A percentile compares a stretch with the other conserved stretches of the same genome.
These are phyloP conservation scores for Sander vitreus DNA, from an alignment of 2,113 vertebrate genomes.

Conservation along the genomic window DNA sequence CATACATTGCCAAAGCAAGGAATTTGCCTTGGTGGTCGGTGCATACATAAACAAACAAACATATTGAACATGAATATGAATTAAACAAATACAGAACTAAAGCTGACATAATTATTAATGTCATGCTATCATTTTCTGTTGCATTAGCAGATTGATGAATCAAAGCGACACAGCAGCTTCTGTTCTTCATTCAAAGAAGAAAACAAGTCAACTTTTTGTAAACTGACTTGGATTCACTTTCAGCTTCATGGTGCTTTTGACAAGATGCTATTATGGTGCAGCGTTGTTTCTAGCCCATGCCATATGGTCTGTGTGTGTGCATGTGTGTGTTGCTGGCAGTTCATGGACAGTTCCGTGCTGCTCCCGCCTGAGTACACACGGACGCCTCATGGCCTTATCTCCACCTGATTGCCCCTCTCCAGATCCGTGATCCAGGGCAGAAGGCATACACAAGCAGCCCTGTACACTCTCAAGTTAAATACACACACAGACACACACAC, in stretches of 20 bases:
- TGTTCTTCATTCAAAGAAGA: slow-evolving; percentile 4
- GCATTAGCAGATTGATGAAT: background rate
- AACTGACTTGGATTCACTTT: background rate
- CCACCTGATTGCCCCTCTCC: slow-evolving; percentile 66
- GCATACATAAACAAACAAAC: too few species aligned
- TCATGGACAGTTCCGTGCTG: slow-evolving; percentile 80
- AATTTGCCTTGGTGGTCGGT: too few species aligned
- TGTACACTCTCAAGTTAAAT: slow-evolving; percentile 27
- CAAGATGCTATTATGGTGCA: background rate
- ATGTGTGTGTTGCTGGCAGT: slow-evolving; percentile 26
- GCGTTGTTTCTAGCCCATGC: slow-evolving; percentile 50
- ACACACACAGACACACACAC: slow-evolving; percentile 40
- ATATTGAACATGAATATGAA: too few species aligned
- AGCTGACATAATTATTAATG: too few species aligned
- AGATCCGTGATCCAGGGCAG: slow-evolving; percentile 76
- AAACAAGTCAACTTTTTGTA: background rate
- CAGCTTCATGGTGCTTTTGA: slow-evolving; percentile 14
- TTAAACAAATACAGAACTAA: too few species aligned
- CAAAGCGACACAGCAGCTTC: background rate
- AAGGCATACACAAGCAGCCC: slow-evolving; percentile 48
- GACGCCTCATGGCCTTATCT: slow-evolving; percentile 75
- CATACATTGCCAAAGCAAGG: too few species aligned
- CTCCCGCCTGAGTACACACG: slow-evolving; percentile 83
- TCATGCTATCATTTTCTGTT: too few species aligned
- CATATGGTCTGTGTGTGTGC: slow-evolving; percentile 67